phyloP scores from a whole-genome alignment of 2,113 vertebrate species.

The Notothenia coriiceps region DNA sequence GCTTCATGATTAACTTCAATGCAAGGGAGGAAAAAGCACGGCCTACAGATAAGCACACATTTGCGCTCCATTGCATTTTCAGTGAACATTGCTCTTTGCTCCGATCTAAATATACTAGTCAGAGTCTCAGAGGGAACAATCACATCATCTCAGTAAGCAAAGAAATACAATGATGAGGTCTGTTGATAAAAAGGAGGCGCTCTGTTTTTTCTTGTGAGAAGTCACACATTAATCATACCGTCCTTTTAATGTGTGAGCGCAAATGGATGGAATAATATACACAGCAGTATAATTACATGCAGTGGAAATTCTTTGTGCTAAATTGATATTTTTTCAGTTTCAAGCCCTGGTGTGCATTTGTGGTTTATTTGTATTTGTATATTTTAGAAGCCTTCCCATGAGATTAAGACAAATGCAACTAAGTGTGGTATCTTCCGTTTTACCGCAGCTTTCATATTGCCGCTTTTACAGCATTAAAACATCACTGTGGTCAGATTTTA shows the following conservation, averaged over 20 bases:
- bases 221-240: background rate
- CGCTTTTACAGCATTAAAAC: conserved; percentile 11
- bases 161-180: conserved; percentile 1
- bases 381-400: background rate
- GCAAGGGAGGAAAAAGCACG: conserved; percentile 13
- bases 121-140: conserved; percentile 22
- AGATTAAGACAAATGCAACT: conserved; percentile 21
- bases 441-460: background rate
- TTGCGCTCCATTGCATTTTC: conserved; percentile 32
- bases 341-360: background rate
- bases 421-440: conserved; percentile 10
- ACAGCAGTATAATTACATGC: background rate
- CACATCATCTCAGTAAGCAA: conserved; percentile 17
- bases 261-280: background rate
- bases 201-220: background rate
- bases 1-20: conserved; percentile 55
- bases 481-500: conserved; percentile 30
- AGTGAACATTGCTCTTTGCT: conserved; percentile 54
- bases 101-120: conserved; percentile 33
- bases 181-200: background rate
- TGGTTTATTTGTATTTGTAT: background rate
- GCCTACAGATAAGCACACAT: conserved; percentile 20
- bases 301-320: background rate
- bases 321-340: background rate
- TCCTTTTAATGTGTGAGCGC: too few relatives aligned